These are phyloP conservation scores for Neotoxoptera formosana DNA, from an alignment of 1,140 invertebrate species.

Conservation along the genomic window DNA sequence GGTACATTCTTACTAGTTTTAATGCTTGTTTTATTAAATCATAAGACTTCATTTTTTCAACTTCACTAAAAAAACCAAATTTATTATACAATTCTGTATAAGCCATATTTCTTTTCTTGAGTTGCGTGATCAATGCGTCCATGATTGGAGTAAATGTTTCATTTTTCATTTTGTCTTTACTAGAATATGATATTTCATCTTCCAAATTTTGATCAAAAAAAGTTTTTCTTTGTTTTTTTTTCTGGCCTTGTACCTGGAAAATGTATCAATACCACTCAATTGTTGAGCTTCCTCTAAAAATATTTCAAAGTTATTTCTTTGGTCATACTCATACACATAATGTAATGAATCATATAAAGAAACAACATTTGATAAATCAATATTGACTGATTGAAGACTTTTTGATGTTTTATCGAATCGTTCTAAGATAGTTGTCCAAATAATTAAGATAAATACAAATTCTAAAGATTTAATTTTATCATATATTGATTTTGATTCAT, in stretches of 20 bases:
- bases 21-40: neutral
- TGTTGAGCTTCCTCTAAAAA: constrained; percentile 1
- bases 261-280: neutral
- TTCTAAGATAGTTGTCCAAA: constrained; percentile 10
- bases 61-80: constrained; percentile 17
- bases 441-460: constrained; percentile 17
- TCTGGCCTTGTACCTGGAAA: neutral
- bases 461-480: constrained; percentile 18
- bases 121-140: neutral
- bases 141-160: neutral
- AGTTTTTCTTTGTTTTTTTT: neutral
- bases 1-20: neutral
- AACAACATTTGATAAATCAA: neutral
- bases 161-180: constrained; percentile 15
- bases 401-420: constrained; percentile 20
- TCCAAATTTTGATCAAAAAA: neutral
- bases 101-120: neutral
- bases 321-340: neutral
- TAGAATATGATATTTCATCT: constrained; percentile 4
- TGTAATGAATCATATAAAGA: neutral
- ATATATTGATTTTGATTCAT: constrained; percentile 19
- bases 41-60: neutral
- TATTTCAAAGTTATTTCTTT: constrained; percentile 5
- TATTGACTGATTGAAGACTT: neutral
- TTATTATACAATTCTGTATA: constrained; percentile 8